Evolutionary conservation across 2,888 invertebrate genomes (phyloP), one percentile per base, ranked within the genome.

Genomic region (Stomorhina lunata): DNA sequence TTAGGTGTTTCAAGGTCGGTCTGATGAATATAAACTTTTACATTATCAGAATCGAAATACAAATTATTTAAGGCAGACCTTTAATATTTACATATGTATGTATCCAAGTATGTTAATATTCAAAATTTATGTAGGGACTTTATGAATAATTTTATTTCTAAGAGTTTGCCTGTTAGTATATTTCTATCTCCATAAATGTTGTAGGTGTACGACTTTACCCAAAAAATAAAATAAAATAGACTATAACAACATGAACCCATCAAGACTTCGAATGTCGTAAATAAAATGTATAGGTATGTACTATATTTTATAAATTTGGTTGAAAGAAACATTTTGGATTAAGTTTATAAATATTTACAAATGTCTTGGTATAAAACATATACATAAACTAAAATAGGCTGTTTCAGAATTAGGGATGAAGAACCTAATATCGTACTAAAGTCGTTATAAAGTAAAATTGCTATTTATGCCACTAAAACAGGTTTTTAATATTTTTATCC

Each of bases 301-400:
- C n/a, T n/a, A n/a, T n/a, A n/a, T n/a, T 25, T 22, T n/a, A 25
- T 22, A 88, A 88, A 88, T 87, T 87, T 85, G 87, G 87, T 88
- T 89, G 86, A 72, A 78, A 20, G 40, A 61, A 63, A 63, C 27
- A 57, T 37, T 45, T 61, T 55, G 53, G 73, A 69, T 75, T 75
- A 61, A 61, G 55, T 34, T 53, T 55, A 55, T 53, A 55, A 53
- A 73, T 34, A 29, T 57, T 57, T 71, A 29, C 43, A 40, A 43
- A 69, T 55, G 55, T 63, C 17, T 53, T 61, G 37, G 63, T 59
- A 10, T 12, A 48, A 34, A 9, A 25, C 15, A 5, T 9, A 37
- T 10, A 37, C 4, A 12, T 10, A 37, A 10, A 4, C 7, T 12
- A 37, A 37, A 10, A 37, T 37, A 37, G n/a, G n/a, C n/a, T n/a